Base-by-base conservation (phyloP, 2,113 vertebrate species). In the Sakesphorus luctuosus region DNA sequence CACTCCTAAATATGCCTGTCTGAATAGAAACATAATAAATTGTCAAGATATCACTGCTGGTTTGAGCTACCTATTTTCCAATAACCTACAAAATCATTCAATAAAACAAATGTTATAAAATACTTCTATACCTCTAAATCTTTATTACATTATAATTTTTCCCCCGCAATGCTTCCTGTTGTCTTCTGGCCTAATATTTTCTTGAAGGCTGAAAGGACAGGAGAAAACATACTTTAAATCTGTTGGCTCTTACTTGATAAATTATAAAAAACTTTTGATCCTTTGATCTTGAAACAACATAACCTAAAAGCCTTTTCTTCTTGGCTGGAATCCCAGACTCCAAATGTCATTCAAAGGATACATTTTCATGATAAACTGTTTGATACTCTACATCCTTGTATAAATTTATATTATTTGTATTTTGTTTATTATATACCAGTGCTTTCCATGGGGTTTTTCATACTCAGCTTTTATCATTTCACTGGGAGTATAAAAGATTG, bases 251-350 rank as follows among this genome's bases (percentile, higher is more conserved):
- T 91, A 63, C 53, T 94, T 93, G 93, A 89, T 91, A 95, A 90
- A 96, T 95, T 97, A 92, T 81, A 78, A 78, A 78, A 92, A 96
- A 80, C 43, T 95, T 96, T 73, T 91, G 67, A 92, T 97, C 90
- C 96, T 97, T 97, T 98, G 93, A 95, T 97, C 96, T 97, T 95
- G 94, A 96, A 97, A 89, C 68, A 93, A 86, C 28, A 69, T 68
- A 95, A 89, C 50, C 80, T 91, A 96, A 97, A 98, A 97, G 85
- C 92, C 97, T 97, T 98, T 97, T 96, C 24, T 86, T 95, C 87
- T 91, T 98, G 98, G 97, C 97, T 78, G 84, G 61, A 95, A 53
- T 97, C 97, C 97, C 97, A 97, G 97, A 95, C 61, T 96, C 87
- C 67, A 95, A 96, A 89, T 94, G 90, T 94, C 96, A 96, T 96